Base-by-base conservation (phyloP, 2,797 vertebrate genomes). In the Aphelocoma californica region DNA sequence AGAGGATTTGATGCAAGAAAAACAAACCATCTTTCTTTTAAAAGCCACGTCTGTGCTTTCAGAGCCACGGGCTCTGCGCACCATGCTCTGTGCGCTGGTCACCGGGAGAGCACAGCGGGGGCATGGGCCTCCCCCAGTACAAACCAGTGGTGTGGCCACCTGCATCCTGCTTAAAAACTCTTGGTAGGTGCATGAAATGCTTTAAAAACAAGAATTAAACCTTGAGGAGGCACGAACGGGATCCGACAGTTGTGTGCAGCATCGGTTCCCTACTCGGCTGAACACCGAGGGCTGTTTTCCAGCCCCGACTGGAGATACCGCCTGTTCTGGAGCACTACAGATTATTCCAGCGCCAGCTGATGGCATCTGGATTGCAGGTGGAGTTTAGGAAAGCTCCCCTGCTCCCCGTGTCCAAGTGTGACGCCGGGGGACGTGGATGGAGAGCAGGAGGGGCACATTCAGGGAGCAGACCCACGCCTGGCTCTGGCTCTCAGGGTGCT, bases 381-480 rank as follows among this genome's bases (percentile, higher is more conserved):
- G 86, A 90, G 81, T 23, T 92, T 1, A 24, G 54, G 26, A 61
- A 61, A 90, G 80, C 67, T 69, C 28, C 26, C 19, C 34, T 28
- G 67, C 26, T 67, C 57, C 48, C 53, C 4, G 38, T 5, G 40
- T 6, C 90, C 7, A 2, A 24, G 67, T 0, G 44, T 12, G 60
- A 42, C 42, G 26, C 51, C 0, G 7, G 60, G 42, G 54, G 18
- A 18, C 0, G 2, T 0, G 44, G 58, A 31, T 3, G 77, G 70
- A 48, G 64, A 40, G 51, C 54, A 81, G 48, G 50, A 1, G 3
- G 42, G 44, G 19, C 32, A 25, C 3, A 1, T 21, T 20, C 3
- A 4, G 40, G 84, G 81, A 75, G 60, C 70, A 58, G 81, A 5
- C 61, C 73, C 72, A 10, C 0, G 6, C 28, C 60, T 48, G 87